Base-by-base conservation (phyloP, 2,888 invertebrate species). In the Agriotes lineatus region DNA sequence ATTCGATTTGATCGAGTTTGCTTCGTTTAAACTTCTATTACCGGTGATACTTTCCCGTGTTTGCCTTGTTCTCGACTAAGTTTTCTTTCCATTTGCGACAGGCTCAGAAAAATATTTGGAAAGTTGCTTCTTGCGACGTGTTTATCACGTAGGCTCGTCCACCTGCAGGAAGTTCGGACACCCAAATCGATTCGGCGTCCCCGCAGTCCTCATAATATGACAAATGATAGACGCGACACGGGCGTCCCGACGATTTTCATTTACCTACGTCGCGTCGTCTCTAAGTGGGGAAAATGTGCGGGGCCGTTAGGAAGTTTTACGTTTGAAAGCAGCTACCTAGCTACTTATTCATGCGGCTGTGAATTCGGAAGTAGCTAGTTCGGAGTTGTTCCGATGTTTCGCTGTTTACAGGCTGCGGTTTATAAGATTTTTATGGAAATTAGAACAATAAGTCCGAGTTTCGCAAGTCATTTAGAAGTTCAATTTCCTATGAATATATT, bases 51-150 rank as follows among this genome's bases (percentile, higher is more conserved):
- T 48, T 14, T 12, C 25, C 22, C 22, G n/a, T 48, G 19, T 48
- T 48, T 48, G 22, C 22, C 22, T 48, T 48, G 48, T 19, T 48
- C 48, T 48, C 19, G 22, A 48, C 22, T 20, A 22, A 48, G 48
- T 48, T 48, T 48, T 22, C 48, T 22, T 48, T 48, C 25, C 48
- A 48, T 48, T 48, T 48, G 48, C 22, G 48, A 48, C 48, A 48
- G 12, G 2, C 7, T 1, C 7, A n/a, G 48, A 48, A 48, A 48
- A 25, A 48, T 22, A 20, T 45, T 45, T 45, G 19, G 48, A 14
- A 48, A 48, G 48, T 48, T 48, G 48, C 22, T 48, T 20, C 12
- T 12, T 7, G 48, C 22, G 48, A 48, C 22, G n/a, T 48, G 19
- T 48, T 48, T 48, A 48, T 20, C 48, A 12, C 48, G 22, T 45